Base-by-base conservation (phyloP, 2,888 invertebrate genomes). In the Cinara cedri region DNA sequence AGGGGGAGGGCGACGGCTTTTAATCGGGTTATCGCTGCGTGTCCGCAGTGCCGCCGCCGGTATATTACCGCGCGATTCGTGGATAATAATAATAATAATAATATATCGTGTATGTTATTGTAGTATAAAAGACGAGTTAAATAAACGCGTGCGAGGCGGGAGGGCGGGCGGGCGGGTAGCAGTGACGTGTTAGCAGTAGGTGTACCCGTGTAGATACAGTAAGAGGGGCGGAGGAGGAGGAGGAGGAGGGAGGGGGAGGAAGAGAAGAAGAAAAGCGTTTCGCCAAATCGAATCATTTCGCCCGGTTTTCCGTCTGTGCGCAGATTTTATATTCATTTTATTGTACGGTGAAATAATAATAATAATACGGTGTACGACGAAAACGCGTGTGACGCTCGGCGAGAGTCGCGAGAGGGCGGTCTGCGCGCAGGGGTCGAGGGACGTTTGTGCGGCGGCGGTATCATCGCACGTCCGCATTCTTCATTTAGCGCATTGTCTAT, bases 401-500 rank as follows among this genome's bases (percentile, higher is more conserved):
- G 46, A 10, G 46, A 34, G 34, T 34, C 34, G 34, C 34, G 34
- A 34, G 21, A 10, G 19, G 21, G 19, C 1, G 55, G 10, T 1
- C 2, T 19, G 11, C 10, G 55, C 9, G 21, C n/a, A n/a, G n/a
- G n/a, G n/a, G n/a, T n/a, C n/a, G n/a, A n/a, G n/a, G n/a, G n/a
- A n/a, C n/a, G n/a, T n/a, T n/a, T n/a, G n/a, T n/a, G 11, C 19
- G 26, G 24, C 46, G 34, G 34, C 34, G 34, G 68, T 76, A 68
- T 76, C 60, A 68, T 57, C 68, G 76, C 76, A 76, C 68, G 76
- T 76, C 68, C 57, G 10, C 76, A 68, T 66, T 76, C 66, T 76
- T 76, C 76, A 76, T 76, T 76, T 76, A 76, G 76, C 57, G 68
- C 76, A 76, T 76, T 76, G 76, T 46, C 62, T 16, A 66, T 66